Conservation (phyloP, 2,113 vertebrate species). For the Glaucomys volans region DNA sequence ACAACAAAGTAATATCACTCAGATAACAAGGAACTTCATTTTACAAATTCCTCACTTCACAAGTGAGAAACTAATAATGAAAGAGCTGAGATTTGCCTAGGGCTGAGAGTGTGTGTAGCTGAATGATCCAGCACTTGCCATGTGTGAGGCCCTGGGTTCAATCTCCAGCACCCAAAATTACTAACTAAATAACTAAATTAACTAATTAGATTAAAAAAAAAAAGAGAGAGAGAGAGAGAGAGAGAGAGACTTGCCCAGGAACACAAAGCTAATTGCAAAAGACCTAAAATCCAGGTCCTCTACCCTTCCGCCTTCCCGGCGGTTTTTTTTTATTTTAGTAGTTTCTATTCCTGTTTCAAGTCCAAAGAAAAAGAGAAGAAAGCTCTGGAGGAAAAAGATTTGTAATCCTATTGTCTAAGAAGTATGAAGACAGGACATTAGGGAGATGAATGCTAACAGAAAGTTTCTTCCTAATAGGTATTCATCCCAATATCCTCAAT, state of each 20-base stretch:
- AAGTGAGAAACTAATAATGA: slow-evolving; percentile 15
- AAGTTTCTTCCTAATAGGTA: background rate
- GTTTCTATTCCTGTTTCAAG: background rate
- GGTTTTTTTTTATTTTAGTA: background rate
- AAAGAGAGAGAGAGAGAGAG: background rate
- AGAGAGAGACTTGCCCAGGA: background rate
- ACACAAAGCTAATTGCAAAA: background rate
- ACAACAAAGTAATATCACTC: background rate
- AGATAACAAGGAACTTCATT: background rate
- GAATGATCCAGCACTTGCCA: background rate
- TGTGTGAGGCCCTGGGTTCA: background rate
- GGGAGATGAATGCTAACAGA: background rate
- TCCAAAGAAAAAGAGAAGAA: slow-evolving; percentile 1
- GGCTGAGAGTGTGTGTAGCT: background rate
- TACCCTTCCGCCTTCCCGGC: too few species aligned
- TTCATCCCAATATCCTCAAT: background rate
- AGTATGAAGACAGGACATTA: background rate
- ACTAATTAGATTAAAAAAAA: background rate
- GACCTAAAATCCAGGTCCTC: background rate
- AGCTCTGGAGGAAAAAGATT: background rate
- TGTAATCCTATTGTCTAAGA: background rate
- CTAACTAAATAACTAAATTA: too few species aligned
- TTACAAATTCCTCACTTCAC: background rate
- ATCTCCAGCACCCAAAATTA: background rate
- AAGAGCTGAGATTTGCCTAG: background rate